Percentiles rank a stretch among this genome's conserved stretches.
Conservation (phyloP, 35 echinoderm and acorn worm genomes). For the Holothuria glaberrima region DNA sequence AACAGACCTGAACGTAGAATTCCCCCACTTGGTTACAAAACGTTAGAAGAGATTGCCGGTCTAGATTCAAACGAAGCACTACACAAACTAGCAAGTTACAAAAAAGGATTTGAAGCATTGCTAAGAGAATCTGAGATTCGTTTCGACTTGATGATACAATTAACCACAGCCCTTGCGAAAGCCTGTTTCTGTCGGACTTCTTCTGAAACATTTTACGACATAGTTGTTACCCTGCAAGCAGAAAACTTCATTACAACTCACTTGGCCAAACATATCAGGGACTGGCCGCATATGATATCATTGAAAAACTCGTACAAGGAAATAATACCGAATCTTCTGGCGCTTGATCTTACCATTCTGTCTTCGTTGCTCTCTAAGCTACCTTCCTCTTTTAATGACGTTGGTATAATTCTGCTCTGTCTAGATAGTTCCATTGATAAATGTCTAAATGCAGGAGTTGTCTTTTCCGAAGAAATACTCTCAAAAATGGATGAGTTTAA, state of each 20-base stretch:
- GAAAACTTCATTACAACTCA: conserved; percentile 29
- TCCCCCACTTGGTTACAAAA: conserved; percentile 29
- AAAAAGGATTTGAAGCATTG: conserved; percentile 39
- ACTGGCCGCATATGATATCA: conserved; percentile 34
- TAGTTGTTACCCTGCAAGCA: conserved; percentile 23
- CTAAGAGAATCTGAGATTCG: conserved; percentile 56
- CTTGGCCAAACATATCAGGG: conserved; percentile 11
- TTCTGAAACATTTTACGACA: background rate
- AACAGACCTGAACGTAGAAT: background rate
- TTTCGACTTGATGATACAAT: conserved; percentile 42
- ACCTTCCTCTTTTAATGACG: conserved; percentile 50
- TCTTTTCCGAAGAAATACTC: conserved; percentile 16
- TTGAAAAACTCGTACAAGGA: conserved; percentile 23
- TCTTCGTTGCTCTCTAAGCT: conserved; percentile 34
- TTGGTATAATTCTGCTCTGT: conserved; percentile 58
- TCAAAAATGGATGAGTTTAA: conserved; percentile 38
- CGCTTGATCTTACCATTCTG: conserved; percentile 21
- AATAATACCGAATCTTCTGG: conserved; percentile 49
- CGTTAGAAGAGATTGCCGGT: conserved; percentile 15
- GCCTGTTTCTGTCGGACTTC: conserved; percentile 45
- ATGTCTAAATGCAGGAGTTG: conserved; percentile 4
- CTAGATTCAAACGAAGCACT: conserved; percentile 30
- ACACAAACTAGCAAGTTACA: background rate
- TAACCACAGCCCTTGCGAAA: conserved; percentile 7
- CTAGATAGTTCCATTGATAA: conserved; percentile 46